Conservation (phyloP, 2,888 invertebrate genomes). For the Deilephila elpenor region DNA sequence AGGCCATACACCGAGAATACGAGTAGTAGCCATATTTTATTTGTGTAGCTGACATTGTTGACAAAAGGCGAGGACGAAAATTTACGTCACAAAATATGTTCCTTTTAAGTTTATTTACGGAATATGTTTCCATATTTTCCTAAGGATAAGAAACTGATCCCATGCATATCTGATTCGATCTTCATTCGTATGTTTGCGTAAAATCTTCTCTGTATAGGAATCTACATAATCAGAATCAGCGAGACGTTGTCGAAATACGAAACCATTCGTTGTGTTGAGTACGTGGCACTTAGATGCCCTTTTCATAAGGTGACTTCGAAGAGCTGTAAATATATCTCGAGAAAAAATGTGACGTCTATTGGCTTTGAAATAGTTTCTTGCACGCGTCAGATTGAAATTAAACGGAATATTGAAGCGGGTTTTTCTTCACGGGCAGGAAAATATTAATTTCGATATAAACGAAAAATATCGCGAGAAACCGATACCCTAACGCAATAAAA, state of each 20-base stretch:
- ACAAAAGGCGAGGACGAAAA: slow-evolving; percentile 41
- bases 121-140: slow-evolving; percentile 67
- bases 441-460: slow-evolving; percentile 45
- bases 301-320: slow-evolving; percentile 38
- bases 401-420: slow-evolving; percentile 13
- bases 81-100: slow-evolving; percentile 48
- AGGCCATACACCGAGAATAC: neutral
- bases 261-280: slow-evolving; percentile 55
- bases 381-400: neutral
- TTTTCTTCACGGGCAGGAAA: neutral
- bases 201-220: slow-evolving; percentile 72
- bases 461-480: slow-evolving; percentile 67
- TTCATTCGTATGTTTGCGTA: slow-evolving; percentile 77
- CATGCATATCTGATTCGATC: slow-evolving; percentile 79
- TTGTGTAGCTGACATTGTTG: slow-evolving; percentile 39
- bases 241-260: slow-evolving; percentile 70
- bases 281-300: slow-evolving; percentile 43
- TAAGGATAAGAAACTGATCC: slow-evolving; percentile 74
- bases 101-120: slow-evolving; percentile 66
- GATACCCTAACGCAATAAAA: slow-evolving; percentile 78
- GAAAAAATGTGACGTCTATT: neutral
- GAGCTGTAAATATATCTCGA: slow-evolving; percentile 7
- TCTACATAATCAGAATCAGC: slow-evolving; percentile 79
- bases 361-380: neutral
- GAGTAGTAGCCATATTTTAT: slow-evolving; percentile 32